phyloP scores from a whole-genome alignment of 2,888 invertebrate genomes.

The Ashinkailepas kermadecensis region DNA sequence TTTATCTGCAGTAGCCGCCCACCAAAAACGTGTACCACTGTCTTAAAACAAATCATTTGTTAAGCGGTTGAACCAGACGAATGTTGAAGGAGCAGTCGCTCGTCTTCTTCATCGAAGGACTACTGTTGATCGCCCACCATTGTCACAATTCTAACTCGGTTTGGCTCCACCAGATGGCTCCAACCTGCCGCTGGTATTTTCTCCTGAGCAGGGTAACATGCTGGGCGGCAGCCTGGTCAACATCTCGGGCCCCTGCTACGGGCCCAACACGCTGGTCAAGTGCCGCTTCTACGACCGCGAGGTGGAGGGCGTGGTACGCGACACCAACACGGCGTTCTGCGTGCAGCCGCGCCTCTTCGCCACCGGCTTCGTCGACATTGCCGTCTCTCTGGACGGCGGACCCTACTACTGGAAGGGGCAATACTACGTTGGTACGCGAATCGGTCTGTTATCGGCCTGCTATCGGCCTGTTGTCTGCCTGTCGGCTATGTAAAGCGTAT shows the following conservation, averaged over 20 bases:
- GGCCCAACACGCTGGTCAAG: slow-evolving; percentile 62
- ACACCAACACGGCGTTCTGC: slow-evolving; percentile 71
- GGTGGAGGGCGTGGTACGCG: slow-evolving; percentile 36
- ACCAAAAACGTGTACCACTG: too few species aligned
- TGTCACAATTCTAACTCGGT: neutral
- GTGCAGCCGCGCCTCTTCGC: slow-evolving; percentile 78
- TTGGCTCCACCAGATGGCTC: slow-evolving; percentile 57
- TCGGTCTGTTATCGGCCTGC: neutral
- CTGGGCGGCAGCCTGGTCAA: slow-evolving; percentile 93
- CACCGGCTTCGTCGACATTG: slow-evolving; percentile 79
- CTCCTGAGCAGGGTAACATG: slow-evolving; percentile 95
- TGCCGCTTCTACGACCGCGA: slow-evolving; percentile 49
- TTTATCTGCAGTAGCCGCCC: too few species aligned
- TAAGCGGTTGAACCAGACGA: too few species aligned
- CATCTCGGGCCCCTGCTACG: slow-evolving; percentile 91
- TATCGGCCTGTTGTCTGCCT: neutral
- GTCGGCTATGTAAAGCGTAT: too few species aligned
- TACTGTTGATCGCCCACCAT: too few species aligned
- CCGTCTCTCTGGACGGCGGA: slow-evolving; percentile 73
- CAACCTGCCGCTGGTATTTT: slow-evolving; percentile 72
- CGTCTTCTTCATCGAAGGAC: too few species aligned
- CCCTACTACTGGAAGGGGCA: slow-evolving; percentile 79
- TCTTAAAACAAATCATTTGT: too few species aligned
- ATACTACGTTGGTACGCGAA: slow-evolving; percentile 73
- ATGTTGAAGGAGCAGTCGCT: too few species aligned